Conservation (phyloP, 2,797 vertebrate species). For the Falco biarmicus region DNA sequence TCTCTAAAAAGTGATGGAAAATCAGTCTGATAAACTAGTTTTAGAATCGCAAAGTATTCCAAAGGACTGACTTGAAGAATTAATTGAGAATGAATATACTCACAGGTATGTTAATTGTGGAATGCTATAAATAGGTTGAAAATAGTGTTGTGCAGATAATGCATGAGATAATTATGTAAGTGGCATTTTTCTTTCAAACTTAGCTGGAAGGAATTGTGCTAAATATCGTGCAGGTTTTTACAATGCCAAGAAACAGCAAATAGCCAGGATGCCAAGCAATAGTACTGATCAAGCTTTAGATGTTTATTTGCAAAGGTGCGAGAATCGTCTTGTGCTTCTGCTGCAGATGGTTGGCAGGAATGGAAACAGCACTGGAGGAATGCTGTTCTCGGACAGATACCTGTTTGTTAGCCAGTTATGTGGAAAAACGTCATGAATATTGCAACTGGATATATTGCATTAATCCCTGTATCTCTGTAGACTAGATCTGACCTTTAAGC, state of each 20-base stretch:
- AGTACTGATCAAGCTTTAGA: background rate
- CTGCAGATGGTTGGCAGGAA: background rate
- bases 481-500: background rate
- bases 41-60: background rate
- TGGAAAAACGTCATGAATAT: background rate
- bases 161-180: background rate
- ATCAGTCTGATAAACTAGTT: background rate
- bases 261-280: background rate
- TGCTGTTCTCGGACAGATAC: background rate
- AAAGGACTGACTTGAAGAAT: background rate
- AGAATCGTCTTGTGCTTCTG: rapidly evolving
- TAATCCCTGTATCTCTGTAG: background rate
- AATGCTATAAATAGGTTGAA: background rate
- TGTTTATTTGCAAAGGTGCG: background rate
- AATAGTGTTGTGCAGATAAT: background rate
- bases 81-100: background rate
- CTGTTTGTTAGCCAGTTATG: background rate
- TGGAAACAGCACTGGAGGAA: background rate
- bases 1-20: background rate
- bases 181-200: background rate
- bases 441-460: background rate
- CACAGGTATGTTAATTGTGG: background rate
- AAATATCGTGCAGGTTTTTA: background rate
- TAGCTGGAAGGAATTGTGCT: background rate
- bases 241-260: background rate